A percentile compares a stretch with the other conserved stretches of the same genome.
phyloP scores from a whole-genome alignment of 1,140 invertebrate species.

The Heterodera schachtii region DNA sequence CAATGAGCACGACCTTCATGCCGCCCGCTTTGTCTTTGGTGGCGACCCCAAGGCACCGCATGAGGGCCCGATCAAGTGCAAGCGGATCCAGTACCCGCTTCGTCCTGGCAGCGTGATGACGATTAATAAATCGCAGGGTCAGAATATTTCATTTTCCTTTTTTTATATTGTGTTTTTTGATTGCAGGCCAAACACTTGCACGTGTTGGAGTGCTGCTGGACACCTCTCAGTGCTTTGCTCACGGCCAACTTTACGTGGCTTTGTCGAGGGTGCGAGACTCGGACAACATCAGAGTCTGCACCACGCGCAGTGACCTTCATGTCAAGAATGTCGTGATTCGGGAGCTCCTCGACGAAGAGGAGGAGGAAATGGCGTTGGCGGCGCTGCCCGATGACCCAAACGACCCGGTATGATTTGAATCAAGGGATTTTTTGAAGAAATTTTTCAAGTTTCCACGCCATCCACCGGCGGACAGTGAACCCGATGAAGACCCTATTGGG shows the following conservation, averaged over 20 bases:
- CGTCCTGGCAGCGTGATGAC: constrained; percentile 11
- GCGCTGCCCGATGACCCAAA: background rate
- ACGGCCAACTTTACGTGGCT: background rate
- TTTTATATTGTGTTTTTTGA: no score
- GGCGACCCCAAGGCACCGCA: background rate
- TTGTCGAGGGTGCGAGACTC: background rate
- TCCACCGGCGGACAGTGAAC: background rate
- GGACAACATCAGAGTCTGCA: background rate
- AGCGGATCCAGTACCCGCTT: background rate
- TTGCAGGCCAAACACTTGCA: background rate
- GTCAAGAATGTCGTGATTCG: background rate
- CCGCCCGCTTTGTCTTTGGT: background rate
- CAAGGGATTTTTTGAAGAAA: background rate
- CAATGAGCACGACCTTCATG: background rate
- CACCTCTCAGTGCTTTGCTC: background rate
- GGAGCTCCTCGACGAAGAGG: background rate
- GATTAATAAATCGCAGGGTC: constrained; percentile 12
- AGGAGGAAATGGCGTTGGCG: background rate
- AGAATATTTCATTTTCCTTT: background rate
- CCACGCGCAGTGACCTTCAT: background rate
- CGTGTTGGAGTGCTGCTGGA: background rate
- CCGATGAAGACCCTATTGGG: background rate
- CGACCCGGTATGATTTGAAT: background rate
- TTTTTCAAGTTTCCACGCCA: background rate
- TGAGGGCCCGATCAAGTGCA: background rate